Evolutionary conservation across 2,113 vertebrate genomes (phyloP).

Genomic region (Perognathus longimembris): DNA sequence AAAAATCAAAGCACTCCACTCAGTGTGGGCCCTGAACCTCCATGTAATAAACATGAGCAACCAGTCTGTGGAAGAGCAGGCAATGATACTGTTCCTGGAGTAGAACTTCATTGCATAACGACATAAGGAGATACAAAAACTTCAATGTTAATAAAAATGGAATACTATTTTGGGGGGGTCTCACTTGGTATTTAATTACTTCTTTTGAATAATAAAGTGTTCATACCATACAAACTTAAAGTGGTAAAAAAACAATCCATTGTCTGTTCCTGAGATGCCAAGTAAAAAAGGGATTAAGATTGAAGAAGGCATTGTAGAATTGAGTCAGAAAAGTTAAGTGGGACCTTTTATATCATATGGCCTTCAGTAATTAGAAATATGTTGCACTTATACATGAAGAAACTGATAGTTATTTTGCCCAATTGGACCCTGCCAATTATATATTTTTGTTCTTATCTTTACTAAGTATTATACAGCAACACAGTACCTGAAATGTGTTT

Average conservation of each 20-base stretch:
- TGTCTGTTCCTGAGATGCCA: too few relatives aligned
- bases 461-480: neutral
- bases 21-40: too few relatives aligned
- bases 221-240: too few relatives aligned
- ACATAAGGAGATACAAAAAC: neutral
- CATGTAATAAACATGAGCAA: neutral
- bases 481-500: slow-evolving; percentile 93
- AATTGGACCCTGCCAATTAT: neutral
- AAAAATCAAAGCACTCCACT: neutral
- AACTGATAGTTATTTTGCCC: neutral
- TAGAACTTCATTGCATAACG: neutral
- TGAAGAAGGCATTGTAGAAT: neutral
- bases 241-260: too few relatives aligned
- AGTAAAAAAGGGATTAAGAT: neutral
- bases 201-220: too few relatives aligned
- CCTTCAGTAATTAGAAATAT: neutral
- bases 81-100: neutral
- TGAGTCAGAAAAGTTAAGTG: neutral
- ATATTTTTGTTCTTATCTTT: slow-evolving; percentile 8
- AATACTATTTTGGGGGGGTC: neutral
- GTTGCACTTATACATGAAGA: neutral
- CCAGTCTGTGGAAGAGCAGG: neutral
- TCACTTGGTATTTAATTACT: too few relatives aligned
- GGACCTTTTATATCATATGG: too few relatives aligned
- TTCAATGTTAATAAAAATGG: slow-evolving; percentile 18